Percentiles rank a stretch among this genome's conserved stretches.
Evolutionary conservation across 2,797 vertebrate species (phyloP).

Genomic region (Cossypha niveicapilla): DNA sequence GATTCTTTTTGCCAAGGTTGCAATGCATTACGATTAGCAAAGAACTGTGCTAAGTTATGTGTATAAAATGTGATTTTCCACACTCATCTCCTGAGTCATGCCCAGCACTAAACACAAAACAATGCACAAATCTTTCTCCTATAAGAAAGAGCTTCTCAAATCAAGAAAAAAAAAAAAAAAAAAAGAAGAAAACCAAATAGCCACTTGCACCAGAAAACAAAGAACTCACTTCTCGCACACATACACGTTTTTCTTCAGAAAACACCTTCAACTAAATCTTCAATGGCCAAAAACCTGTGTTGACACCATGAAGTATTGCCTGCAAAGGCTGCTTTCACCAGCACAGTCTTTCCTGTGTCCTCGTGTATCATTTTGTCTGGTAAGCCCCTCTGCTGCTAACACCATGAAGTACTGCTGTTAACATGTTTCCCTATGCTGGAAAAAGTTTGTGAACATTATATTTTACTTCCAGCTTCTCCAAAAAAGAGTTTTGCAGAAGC

Average conservation of each 20-base stretch:
- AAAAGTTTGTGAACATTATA: not conserved
- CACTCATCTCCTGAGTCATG: not conserved
- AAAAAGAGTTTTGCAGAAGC: not conserved
- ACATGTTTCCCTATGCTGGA: not conserved
- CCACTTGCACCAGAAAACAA: not conserved
- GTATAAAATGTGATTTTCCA: not conserved
- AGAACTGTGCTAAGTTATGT: not conserved
- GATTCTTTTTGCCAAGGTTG: not conserved
- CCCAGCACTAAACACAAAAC: not conserved
- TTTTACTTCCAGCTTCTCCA: not conserved
- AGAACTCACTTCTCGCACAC: not conserved
- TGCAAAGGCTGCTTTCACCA: not conserved
- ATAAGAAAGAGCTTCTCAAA: not conserved
- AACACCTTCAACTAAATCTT: not conserved
- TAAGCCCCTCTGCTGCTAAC: not conserved
- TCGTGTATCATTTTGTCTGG: not conserved
- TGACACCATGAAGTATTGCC: not conserved
- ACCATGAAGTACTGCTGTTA: not conserved
- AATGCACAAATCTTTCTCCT: not conserved
- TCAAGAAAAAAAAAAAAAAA: not conserved
- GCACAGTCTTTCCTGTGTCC: not conserved
- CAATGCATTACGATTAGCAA: not conserved
- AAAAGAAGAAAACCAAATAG: not conserved
- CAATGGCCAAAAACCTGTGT: not conserved
- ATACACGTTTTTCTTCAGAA: not conserved